Percentiles rank a stretch among this genome's conserved stretches.
Conservation (phyloP, 2,888 invertebrate genomes). For the Cephus spinipes region DNA sequence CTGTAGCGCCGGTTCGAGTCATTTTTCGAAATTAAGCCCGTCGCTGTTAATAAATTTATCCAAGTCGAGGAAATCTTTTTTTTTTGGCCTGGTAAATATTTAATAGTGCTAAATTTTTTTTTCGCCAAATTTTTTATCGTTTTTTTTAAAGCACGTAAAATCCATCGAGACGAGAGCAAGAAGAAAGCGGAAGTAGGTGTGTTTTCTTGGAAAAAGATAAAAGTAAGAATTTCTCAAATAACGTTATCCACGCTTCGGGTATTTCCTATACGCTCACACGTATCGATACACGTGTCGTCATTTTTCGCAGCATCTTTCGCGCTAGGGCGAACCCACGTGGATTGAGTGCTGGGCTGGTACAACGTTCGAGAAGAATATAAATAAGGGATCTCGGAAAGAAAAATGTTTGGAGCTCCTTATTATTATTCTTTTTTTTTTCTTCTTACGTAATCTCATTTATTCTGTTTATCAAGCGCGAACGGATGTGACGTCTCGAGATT, state of each 20-base stretch:
- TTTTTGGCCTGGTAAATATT: background rate
- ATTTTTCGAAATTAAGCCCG: background rate
- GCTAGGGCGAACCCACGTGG: background rate
- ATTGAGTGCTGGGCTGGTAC: background rate
- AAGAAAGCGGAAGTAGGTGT: too few relatives aligned
- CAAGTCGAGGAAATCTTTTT: background rate
- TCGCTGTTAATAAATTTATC: background rate
- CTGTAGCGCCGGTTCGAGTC: background rate
- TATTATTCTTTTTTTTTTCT: background rate
- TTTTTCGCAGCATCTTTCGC: background rate
- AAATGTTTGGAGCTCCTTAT: background rate
- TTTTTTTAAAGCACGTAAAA: too few relatives aligned
- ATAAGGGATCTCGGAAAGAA: background rate
- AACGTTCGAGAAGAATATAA: background rate
- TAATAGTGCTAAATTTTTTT: background rate
- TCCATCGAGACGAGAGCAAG: too few relatives aligned
- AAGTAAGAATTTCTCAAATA: background rate
- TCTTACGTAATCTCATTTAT: background rate
- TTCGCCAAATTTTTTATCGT: background rate
- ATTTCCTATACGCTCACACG: background rate
- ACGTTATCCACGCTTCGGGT: background rate
- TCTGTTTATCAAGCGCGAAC: constrained; percentile 2
- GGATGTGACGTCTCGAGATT: constrained; percentile 1
- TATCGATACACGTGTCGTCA: background rate
- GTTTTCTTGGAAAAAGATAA: background rate